Evolutionary conservation across 2,113 vertebrate species (phyloP).

Genomic region (Tiliqua scincoides): DNA sequence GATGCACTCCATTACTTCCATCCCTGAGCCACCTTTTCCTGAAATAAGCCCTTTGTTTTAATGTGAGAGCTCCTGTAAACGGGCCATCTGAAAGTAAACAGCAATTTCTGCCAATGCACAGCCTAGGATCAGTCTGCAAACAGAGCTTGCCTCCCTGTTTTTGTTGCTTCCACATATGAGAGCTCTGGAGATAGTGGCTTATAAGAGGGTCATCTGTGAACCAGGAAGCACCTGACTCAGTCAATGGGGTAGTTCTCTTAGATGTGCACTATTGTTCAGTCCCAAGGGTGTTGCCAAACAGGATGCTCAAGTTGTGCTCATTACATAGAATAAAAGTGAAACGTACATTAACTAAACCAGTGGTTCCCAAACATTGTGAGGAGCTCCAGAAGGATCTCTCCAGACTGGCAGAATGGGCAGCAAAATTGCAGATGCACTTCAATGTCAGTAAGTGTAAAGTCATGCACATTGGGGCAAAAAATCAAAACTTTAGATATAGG

Average conservation of each 20-base stretch:
- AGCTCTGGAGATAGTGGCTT: not conserved
- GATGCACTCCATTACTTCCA: not conserved
- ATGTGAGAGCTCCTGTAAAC: not conserved
- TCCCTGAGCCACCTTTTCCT: not conserved
- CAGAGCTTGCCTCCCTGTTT: not conserved
- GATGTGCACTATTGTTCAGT: no score
- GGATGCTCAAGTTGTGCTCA: not conserved
- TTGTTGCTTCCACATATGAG: not conserved
- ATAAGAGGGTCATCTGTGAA: no score
- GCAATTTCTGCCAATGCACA: slow-evolving; percentile 6
- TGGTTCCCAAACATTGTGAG: no score
- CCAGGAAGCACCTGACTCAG: no score
- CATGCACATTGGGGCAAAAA: no score
- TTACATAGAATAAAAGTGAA: not conserved
- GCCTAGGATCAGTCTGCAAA: not conserved
- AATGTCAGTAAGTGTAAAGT: no score
- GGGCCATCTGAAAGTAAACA: slow-evolving; percentile 18
- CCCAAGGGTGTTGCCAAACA: not conserved
- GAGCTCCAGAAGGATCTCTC: no score
- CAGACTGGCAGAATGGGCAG: no score
- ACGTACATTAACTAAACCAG: not conserved
- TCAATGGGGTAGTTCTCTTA: no score
- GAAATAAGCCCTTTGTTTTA: slow-evolving; percentile 25
- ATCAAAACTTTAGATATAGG: no score
- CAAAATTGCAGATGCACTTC: no score